These are phyloP conservation scores for Equus przewalskii DNA, from an alignment of 2,113 vertebrate genomes.

Conservation along the genomic window DNA sequence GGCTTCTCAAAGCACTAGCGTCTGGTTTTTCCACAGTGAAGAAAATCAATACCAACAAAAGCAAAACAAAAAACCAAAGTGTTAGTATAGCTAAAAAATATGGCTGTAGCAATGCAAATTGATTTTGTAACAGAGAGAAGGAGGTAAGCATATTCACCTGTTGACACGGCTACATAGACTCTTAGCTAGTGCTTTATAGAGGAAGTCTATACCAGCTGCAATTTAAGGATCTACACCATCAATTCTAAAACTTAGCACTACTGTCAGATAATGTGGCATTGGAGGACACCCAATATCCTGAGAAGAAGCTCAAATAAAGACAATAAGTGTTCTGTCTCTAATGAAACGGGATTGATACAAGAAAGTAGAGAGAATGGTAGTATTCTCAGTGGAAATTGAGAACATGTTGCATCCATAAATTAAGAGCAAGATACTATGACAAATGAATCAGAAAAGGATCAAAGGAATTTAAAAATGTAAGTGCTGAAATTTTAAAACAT, in stretches of 20 bases:
- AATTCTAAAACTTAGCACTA: neutral
- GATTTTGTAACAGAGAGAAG: neutral
- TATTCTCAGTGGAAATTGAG: neutral
- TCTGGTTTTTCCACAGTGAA: neutral
- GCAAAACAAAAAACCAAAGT: neutral
- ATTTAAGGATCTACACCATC: neutral
- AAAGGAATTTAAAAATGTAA: constrained; percentile 39
- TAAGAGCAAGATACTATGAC: neutral
- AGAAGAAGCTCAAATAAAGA: constrained; percentile 23
- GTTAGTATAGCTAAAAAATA: neutral
- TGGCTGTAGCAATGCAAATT: neutral
- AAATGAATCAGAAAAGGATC: neutral
- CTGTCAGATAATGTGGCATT: neutral
- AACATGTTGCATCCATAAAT: constrained; percentile 25
- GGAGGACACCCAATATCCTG: neutral
- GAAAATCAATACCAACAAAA: neutral
- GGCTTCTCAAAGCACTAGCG: neutral
- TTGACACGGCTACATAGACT: neutral
- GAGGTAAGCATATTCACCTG: neutral
- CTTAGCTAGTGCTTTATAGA: neutral
- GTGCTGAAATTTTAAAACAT: constrained; percentile 16
- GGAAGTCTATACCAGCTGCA: neutral
- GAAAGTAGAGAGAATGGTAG: neutral
- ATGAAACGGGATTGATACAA: neutral
- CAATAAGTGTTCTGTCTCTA: neutral